phyloP scores from a whole-genome alignment of 2,113 vertebrate species.

The Platysteira castanea region DNA sequence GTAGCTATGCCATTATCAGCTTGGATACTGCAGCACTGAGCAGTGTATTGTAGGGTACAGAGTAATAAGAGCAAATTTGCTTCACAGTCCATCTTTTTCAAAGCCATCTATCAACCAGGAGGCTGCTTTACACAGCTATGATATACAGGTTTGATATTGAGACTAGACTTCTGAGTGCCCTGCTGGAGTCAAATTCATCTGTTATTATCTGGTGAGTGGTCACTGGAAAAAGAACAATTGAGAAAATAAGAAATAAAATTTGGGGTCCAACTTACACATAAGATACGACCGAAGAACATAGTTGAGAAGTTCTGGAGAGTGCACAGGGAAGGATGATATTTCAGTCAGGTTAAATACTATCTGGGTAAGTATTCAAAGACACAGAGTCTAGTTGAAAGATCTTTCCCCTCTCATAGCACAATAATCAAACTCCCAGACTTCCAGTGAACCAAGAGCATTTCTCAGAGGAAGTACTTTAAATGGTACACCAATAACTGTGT shows the following conservation, averaged over 20 bases:
- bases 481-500: constrained; percentile 44
- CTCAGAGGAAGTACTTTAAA: neutral
- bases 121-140: neutral
- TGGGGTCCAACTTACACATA: neutral
- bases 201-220: neutral
- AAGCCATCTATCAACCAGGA: neutral
- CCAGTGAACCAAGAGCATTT: neutral
- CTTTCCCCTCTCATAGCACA: neutral
- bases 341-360: neutral
- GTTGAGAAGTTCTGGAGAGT: neutral
- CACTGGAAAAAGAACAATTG: neutral
- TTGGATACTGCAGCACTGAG: neutral
- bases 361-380: neutral
- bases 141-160: neutral
- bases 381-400: neutral
- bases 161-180: neutral
- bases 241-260: constrained; percentile 3
- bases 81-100: neutral
- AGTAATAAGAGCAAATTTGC: constrained; percentile 14
- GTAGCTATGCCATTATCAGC: neutral
- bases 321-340: neutral
- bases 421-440: neutral
- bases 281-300: neutral
- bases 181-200: neutral
- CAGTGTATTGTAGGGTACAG: neutral